A percentile compares a stretch with the other conserved stretches of the same genome.
phyloP scores from a whole-genome alignment of 2,797 vertebrate genomes.

The Botia kubotai region DNA sequence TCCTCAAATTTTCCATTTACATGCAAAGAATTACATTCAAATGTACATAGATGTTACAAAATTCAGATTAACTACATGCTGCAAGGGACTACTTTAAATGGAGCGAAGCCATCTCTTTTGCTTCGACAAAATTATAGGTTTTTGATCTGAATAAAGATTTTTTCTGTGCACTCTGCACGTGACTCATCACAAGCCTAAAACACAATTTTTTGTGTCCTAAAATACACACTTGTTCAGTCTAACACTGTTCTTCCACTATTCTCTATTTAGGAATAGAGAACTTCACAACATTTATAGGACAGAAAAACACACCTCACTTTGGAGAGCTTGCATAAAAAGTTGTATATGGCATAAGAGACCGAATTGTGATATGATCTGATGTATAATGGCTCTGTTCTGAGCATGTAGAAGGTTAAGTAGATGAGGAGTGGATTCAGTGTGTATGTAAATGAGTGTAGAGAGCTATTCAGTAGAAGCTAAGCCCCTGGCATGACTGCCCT shows the following conservation, averaged over 20 bases:
- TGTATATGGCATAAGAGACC: background rate
- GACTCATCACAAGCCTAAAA: too few species aligned
- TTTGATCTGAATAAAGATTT: background rate
- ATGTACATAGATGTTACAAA: too few species aligned
- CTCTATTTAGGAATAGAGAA: background rate
- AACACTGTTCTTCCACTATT: too few species aligned
- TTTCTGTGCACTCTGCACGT: background rate
- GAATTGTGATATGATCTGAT: background rate
- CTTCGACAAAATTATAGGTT: background rate
- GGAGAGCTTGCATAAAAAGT: background rate
- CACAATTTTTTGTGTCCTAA: too few species aligned
- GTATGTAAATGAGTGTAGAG: slow-evolving; percentile 16
- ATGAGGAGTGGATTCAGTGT: background rate
- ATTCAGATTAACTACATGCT: slow-evolving; percentile 63
- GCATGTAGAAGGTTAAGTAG: background rate
- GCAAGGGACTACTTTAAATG: slow-evolving; percentile 47
- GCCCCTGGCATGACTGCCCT: background rate
- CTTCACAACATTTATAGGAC: background rate
- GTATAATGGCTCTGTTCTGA: background rate
- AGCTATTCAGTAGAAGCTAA: slow-evolving; percentile 2
- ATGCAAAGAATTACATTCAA: slow-evolving; percentile 44
- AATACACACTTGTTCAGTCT: too few species aligned
- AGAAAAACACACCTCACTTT: background rate
- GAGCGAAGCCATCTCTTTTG: background rate
- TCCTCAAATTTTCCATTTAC: slow-evolving; percentile 66